Conservation (phyloP, 2,888 invertebrate species). For the Tupiocoris notatus region DNA sequence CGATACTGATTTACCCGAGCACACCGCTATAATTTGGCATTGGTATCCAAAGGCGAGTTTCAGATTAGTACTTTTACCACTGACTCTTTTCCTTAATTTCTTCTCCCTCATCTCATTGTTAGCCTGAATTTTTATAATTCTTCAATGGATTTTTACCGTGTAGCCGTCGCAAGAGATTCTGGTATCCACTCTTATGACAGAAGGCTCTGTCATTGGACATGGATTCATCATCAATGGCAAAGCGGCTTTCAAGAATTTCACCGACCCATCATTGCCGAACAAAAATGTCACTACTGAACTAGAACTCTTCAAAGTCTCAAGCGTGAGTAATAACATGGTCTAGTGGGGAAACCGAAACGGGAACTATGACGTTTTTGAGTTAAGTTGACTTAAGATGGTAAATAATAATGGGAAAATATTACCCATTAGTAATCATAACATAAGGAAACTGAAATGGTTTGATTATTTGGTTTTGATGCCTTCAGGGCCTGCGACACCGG, state of each 20-base stretch:
- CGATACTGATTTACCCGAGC: slow-evolving; percentile 57
- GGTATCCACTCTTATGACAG: slow-evolving; percentile 49
- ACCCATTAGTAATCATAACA: too few species aligned
- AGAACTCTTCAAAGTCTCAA: slow-evolving; percentile 50
- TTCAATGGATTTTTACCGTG: too few species aligned
- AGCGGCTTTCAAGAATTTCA: slow-evolving; percentile 49
- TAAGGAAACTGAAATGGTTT: too few species aligned
- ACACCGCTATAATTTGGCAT: slow-evolving; percentile 57
- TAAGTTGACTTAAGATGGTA: too few species aligned
- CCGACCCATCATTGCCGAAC: slow-evolving; percentile 39
- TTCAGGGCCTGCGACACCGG: slow-evolving; percentile 52
- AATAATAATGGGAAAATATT: too few species aligned
- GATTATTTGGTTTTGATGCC: too few species aligned
- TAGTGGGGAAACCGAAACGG: too few species aligned
- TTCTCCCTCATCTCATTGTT: too few species aligned
- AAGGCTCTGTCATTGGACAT: slow-evolving; percentile 49
- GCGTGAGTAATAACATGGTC: too few species aligned
- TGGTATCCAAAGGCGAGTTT: slow-evolving; percentile 54
- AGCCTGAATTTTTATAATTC: too few species aligned
- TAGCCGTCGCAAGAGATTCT: slow-evolving; percentile 50
- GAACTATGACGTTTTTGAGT: too few species aligned
- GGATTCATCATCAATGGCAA: slow-evolving; percentile 52
- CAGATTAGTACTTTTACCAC: too few species aligned
- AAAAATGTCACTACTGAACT: slow-evolving; percentile 49
- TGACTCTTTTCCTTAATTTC: background rate